Conservation (phyloP, 2,113 vertebrate species). For the Grammomys dolichurus region DNA sequence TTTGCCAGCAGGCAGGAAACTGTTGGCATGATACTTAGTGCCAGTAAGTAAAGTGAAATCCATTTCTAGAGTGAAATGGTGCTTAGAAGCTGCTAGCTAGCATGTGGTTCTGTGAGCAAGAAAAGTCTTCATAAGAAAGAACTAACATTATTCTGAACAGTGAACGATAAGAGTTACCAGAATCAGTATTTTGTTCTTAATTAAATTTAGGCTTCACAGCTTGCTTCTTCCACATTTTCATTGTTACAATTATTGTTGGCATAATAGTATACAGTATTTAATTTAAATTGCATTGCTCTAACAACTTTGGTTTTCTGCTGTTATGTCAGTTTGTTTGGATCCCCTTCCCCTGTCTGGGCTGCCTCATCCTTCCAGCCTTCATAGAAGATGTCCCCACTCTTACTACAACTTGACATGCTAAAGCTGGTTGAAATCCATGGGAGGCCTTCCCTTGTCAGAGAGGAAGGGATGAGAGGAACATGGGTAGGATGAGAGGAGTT, state of each 20-base stretch:
- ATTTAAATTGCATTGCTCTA: not conserved
- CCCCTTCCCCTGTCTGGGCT: too few species aligned
- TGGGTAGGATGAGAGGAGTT: too few species aligned
- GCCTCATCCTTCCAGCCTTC: too few species aligned
- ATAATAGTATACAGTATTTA: not conserved
- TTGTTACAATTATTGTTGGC: too few species aligned
- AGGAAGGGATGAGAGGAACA: rapidly evolving
- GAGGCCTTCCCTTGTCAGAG: too few species aligned
- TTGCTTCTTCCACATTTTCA: not conserved
- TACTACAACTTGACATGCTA: too few species aligned
- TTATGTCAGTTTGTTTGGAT: not conserved
- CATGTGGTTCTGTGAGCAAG: not conserved
- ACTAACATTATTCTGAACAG: not conserved
- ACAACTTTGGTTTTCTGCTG: not conserved
- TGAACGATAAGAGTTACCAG: not conserved
- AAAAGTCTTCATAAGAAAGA: not conserved
- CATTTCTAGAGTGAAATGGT: not conserved
- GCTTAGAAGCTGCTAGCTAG: not conserved
- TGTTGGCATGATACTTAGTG: not conserved
- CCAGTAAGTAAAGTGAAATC: not conserved
- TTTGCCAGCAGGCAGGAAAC: too few species aligned
- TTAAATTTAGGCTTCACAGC: not conserved
- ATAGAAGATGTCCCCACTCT: too few species aligned
- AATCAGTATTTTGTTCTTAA: not conserved
- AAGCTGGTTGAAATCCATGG: too few species aligned